Base-by-base conservation (phyloP, 2,797 vertebrate species). In the Sebastes hopkinsi region DNA sequence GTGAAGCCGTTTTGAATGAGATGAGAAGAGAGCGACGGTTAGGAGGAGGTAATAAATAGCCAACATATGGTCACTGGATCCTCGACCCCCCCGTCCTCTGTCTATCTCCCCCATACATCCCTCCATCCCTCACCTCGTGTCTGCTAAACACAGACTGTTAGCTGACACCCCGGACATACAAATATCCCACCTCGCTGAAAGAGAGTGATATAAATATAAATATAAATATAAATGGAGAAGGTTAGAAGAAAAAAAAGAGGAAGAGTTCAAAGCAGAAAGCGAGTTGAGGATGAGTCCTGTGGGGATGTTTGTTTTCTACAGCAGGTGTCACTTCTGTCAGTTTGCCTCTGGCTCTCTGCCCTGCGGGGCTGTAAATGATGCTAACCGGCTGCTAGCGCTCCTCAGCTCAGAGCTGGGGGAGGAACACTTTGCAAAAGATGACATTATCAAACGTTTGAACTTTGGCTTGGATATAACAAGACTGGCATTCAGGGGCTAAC, bases 21-120 rank as follows among this genome's bases (percentile, higher is more conserved):
- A 59, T 66, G 36, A 62, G 56, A 14, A 36, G 29, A 75, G 25
- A 59, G 77, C 14, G 77, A 77, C 88, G 85, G 86, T 87, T 77
- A 81, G 79, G 59, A 79, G 80, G 88, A 82, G 89, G 88, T 88
- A 92, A 94, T 94, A 94, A 95, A 94, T 92, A 93, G 90, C 87
- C 85, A 89, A 92, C 94, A 94, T 94, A 93, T 94, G 94, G 94
- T 87, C 82, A 83, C 79, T 27, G 92, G 87, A 92, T 32, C 89
- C 84, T 12, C 18, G 1, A 7, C 0, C 72, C 70, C 74, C 76
- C 77, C 66, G 66, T 75, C 70, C 42, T 61, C 66, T 61, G 8
- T 68, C 71, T 32, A 4, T 66, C 59, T 69, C 55, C 72, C 71
- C 68, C 79, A 65, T 81, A 27, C 80, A 79, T 81, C 83, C 83